A percentile compares a stretch with the other conserved stretches of the same genome.
Evolutionary conservation across 2,797 vertebrate genomes (phyloP).

Genomic region (Tokudaia tokunoshimensis): DNA sequence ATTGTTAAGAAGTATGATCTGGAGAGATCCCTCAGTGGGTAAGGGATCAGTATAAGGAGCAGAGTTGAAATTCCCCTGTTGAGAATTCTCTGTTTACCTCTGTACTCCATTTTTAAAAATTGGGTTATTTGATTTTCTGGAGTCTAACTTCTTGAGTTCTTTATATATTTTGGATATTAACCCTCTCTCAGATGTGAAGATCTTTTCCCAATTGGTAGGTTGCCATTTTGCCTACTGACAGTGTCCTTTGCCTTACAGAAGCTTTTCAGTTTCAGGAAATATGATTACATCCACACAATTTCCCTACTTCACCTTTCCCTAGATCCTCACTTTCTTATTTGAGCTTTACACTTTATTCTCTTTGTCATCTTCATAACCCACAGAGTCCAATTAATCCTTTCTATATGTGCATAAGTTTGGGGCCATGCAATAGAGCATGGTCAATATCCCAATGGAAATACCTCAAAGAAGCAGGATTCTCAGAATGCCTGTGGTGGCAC

Average conservation of each 20-base stretch:
- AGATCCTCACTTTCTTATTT: neutral
- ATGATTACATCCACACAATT: neutral
- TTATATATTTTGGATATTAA: neutral
- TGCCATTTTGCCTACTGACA: too few relatives aligned
- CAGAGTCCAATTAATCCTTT: neutral
- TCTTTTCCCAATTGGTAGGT: too few relatives aligned
- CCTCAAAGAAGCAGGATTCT: neutral
- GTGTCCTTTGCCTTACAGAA: too few relatives aligned
- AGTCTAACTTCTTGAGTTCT: too few relatives aligned
- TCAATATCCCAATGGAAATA: neutral
- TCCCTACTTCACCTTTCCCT: neutral
- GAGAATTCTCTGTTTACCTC: too few relatives aligned
- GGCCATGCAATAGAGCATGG: neutral
- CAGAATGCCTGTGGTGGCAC: neutral
- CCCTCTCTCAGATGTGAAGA: neutral
- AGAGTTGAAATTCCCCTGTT: too few relatives aligned
- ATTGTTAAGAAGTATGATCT: neutral
- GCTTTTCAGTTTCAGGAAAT: neutral
- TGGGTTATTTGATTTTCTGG: too few relatives aligned
- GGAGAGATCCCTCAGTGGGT: neutral
- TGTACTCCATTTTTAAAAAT: too few relatives aligned
- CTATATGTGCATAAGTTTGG: neutral
- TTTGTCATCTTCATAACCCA: neutral
- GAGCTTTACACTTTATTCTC: too few relatives aligned
- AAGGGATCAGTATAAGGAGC: neutral